Base-by-base conservation (phyloP, 1,140 invertebrate species). In the Holotrichia oblita region DNA sequence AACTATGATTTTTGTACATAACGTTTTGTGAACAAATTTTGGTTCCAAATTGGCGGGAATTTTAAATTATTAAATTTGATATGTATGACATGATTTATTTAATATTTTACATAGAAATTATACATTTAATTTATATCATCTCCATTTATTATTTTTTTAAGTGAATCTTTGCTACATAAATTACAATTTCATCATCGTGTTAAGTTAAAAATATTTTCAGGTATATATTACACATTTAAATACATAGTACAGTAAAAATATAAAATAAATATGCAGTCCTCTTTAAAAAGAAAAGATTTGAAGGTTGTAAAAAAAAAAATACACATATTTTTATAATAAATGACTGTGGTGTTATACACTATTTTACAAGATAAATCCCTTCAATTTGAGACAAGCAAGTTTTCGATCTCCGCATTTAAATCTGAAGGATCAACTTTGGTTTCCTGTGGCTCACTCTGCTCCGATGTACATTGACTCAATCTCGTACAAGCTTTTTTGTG, bases 401-500 rank as follows among this genome's bases (percentile, higher is more conserved):
- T 82, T 78, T 81, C 79, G n/a, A 83, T 76, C 64, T 82, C 79
- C 12, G 69, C 34, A 22, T 69, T 79, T 8, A 85, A 41, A 78
- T 84, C 82, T 40, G 24, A 48, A 10, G 83, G 17, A 82, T 85
- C 81, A 8, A 81, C 74, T 44, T 40, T 64, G 40, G 77, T 78
- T 76, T 76, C 44, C 44, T 73, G 27, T 24, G 10, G 10, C 64
- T 73, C 22, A 22, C 34, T 40, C 22, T 73, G 74, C 3, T 77
- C n/a, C 40, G 82, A 59, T 83, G 72, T 10, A 17, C 40, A 14
- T 61, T 85, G 85, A 14, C 85, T 88, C 40, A 92, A 87, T 81
- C 91, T 88, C 8, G 91, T 89, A 82, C 94, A 95, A 34, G 90
- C 91, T 86, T 97, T 98, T 88, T 99, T 99, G 87, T 99, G 98